Evolutionary conservation across 2,113 vertebrate species (phyloP), one percentile per base, ranked within the genome.

Genomic region (Ptychochromis oligacanthus): DNA sequence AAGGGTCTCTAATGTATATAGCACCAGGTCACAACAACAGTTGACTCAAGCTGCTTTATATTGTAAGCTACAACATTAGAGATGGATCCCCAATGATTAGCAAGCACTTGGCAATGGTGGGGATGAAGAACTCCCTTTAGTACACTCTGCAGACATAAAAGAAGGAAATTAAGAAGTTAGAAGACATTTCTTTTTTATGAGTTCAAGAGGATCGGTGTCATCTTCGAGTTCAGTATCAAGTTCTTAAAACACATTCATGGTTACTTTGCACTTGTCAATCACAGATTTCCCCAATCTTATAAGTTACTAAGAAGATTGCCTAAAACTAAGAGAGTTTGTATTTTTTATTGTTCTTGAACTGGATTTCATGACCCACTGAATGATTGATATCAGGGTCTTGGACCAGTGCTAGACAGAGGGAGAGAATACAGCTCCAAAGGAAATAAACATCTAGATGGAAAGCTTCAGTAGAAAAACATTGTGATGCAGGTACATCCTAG

Each of bases 341-440:
- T 31, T 54, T 54, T 36, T 72, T 54, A 54, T 72, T 54, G 31
- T 54, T 52, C 26, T 72, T 54, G 43, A 8, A 20, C 46, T 34
- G 43, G 49, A 54, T 54, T 54, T 72, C 14, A 54, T 54, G 67
- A 72, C 46, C 52, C 46, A 52, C 46, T 72, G 46, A 20, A 54
- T 26, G 46, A 54, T 54, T 72, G 46, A 31, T 72, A 18, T 54
- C 0, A 28, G 5, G 11, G 11, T 60, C 77, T 38, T 38, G 36
- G 40, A 83, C 80, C 61, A 46, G 59, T 52, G 3, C 49, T 24
- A 34, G 14, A 57, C 78, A 40, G 49, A 17, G 43, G 43, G 65
- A 88, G 26, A 78, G 13, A 36, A 62, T 61, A 31, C 64, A 76
- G 89, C 88, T 86, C 86, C 91, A 92, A 91, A 87, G 84, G 65